These are phyloP conservation scores for Melopsittacus undulatus DNA, from an alignment of 2,797 vertebrate species.

Conservation along the genomic window DNA sequence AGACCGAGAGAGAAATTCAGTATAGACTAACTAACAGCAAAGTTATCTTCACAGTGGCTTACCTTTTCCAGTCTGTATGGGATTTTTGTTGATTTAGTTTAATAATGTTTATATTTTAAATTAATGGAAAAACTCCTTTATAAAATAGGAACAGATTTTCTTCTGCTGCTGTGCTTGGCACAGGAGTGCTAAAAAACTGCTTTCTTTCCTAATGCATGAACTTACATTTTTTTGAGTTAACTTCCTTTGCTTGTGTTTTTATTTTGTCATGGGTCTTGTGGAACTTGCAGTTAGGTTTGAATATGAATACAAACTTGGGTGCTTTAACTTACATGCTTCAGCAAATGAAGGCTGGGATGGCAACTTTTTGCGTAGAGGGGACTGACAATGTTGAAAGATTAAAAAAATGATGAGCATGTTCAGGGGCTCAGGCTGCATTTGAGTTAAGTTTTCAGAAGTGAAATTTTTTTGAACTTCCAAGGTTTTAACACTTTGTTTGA, in stretches of 20 bases:
- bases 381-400: background rate
- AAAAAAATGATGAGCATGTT: rapidly evolving
- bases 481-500: background rate
- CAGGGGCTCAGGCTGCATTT: rapidly evolving
- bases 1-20: background rate
- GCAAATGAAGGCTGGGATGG: background rate
- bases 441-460: background rate
- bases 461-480: background rate
- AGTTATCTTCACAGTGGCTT: background rate
- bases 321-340: background rate
- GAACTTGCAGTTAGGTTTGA: background rate
- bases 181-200: background rate
- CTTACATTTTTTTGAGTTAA: background rate
- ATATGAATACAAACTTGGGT: background rate
- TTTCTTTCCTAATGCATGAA: background rate
- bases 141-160: background rate
- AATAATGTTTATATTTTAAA: background rate
- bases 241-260: background rate
- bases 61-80: background rate
- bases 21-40: background rate
- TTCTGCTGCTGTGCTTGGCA: background rate
- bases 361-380: background rate
- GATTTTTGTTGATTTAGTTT: background rate
- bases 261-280: background rate
- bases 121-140: background rate